Evolutionary conservation across 2,888 invertebrate species (phyloP).

Genomic region (Liodrosophila aerea): DNA sequence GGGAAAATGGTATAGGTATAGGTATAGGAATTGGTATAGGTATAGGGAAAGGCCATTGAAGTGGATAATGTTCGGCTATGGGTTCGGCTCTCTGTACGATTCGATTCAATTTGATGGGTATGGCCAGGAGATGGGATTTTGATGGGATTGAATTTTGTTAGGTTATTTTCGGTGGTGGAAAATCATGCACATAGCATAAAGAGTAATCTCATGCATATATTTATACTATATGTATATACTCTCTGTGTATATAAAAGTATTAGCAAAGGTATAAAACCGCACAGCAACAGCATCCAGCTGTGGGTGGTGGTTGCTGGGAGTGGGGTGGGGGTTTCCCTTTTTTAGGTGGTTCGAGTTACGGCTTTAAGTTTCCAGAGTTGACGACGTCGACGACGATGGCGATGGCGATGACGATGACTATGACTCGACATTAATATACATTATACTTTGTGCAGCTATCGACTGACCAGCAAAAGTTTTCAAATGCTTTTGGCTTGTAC

Average conservation of each 20-base stretch:
- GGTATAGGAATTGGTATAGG: conserved; percentile 13
- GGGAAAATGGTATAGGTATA: conserved; percentile 23
- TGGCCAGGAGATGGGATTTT: conserved; percentile 7
- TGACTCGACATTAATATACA: conserved; percentile 73
- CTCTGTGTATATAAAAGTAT: conserved; percentile 42
- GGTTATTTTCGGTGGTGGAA: conserved; percentile 62
- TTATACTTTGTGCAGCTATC: conserved; percentile 70
- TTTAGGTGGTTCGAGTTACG: conserved; percentile 28
- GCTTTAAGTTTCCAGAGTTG: conserved; percentile 50
- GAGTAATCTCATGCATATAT: conserved; percentile 25
- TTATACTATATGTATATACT: conserved; percentile 21
- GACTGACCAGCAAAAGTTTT: conserved; percentile 69
- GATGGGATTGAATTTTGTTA: conserved; percentile 12
- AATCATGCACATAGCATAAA: conserved; percentile 31
- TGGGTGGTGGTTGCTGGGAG: conserved; percentile 12
- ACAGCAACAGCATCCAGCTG: conserved; percentile 43
- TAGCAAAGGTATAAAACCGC: conserved; percentile 70
- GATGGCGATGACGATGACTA: conserved; percentile 29
- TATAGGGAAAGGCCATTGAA: conserved; percentile 28
- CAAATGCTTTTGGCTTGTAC: conserved; percentile 50
- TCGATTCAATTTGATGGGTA: conserved; percentile 22
- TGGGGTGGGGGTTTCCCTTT: conserved; percentile 6
- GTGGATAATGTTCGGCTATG: conserved; percentile 12
- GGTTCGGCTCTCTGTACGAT: conserved; percentile 3
- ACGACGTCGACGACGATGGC: conserved; percentile 9